Conservation (phyloP, 1,140 invertebrate genomes). For the Drosophila dunni region DNA sequence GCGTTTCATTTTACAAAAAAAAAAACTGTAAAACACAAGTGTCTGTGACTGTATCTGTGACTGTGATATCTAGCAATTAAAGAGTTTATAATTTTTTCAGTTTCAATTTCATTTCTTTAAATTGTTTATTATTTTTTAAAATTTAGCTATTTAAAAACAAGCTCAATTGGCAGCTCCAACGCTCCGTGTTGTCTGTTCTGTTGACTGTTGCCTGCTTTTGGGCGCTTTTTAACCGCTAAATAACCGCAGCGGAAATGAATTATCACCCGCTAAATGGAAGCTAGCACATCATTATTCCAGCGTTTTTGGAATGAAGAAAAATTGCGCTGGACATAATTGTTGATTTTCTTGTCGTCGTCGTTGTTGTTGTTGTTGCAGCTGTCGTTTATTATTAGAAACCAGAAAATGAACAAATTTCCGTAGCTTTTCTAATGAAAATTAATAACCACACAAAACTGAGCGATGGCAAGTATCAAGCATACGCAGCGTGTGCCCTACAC, state of each 20-base stretch:
- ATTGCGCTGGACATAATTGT: slow-evolving; percentile 40
- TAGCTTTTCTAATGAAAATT: slow-evolving; percentile 34
- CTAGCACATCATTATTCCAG: slow-evolving; percentile 58
- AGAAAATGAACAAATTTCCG: slow-evolving; percentile 6
- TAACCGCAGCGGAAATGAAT: slow-evolving; percentile 64
- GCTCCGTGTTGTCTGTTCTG: background rate
- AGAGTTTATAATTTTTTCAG: too few species aligned
- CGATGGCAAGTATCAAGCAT: slow-evolving; percentile 28
- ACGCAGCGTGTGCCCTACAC: slow-evolving; percentile 9
- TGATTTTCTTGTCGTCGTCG: slow-evolving; percentile 17
- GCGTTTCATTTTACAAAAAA: too few species aligned
- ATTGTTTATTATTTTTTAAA: too few species aligned
- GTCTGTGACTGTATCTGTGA: too few species aligned
- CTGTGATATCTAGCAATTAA: too few species aligned
- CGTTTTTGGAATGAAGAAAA: slow-evolving; percentile 65
- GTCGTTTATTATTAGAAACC: slow-evolving; percentile 31
- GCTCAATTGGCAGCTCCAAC: too few species aligned
- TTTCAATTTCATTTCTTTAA: too few species aligned
- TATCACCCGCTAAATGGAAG: slow-evolving; percentile 71
- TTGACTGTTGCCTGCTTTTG: slow-evolving; percentile 20
- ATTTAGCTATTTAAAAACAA: too few species aligned
- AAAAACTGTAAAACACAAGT: too few species aligned
- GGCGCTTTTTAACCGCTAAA: background rate
- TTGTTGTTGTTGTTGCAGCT: background rate
- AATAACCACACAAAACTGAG: slow-evolving; percentile 13